A percentile compares a stretch with the other conserved stretches of the same genome.
These are phyloP conservation scores for Amphimedon queenslandica DNA, from an alignment of 37 sponge, comb jelly and placozoan genomes.

Conservation along the genomic window DNA sequence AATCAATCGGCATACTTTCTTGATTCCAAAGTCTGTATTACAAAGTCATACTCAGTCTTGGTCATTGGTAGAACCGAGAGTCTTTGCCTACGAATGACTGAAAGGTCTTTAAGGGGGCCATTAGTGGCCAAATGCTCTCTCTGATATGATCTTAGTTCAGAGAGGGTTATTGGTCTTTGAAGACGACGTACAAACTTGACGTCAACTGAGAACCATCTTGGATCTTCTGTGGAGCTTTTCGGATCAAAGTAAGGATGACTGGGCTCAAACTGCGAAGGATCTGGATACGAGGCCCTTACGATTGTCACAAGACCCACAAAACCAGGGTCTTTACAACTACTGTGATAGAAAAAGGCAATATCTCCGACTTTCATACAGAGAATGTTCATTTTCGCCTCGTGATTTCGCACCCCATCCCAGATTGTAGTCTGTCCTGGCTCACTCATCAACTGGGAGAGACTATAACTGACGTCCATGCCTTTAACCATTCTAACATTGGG, in stretches of 20 bases:
- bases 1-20: too few relatives aligned
- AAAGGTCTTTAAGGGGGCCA: slow-evolving; percentile 22
- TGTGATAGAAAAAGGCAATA: slow-evolving; percentile 64
- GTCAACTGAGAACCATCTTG: slow-evolving; percentile 66
- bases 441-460: slow-evolving; percentile 33
- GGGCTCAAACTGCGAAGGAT: slow-evolving; percentile 53
- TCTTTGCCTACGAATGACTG: slow-evolving; percentile 31
- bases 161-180: slow-evolving; percentile 26
- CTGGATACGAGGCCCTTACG: slow-evolving; percentile 24
- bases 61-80: slow-evolving; percentile 56
- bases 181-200: slow-evolving; percentile 49
- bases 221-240: slow-evolving; percentile 31
- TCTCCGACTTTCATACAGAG: slow-evolving; percentile 57
- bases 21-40: too few relatives aligned
- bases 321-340: slow-evolving; percentile 67
- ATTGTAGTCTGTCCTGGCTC: slow-evolving; percentile 33
- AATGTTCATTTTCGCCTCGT: slow-evolving; percentile 48
- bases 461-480: slow-evolving; percentile 58
- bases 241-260: slow-evolving; percentile 51
- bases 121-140: slow-evolving; percentile 3
- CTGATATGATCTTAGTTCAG: slow-evolving; percentile 22
- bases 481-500: slow-evolving; percentile 43
- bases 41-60: slow-evolving; percentile 10
- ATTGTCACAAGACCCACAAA: slow-evolving; percentile 51
- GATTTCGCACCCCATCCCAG: slow-evolving; percentile 74